Conservation (phyloP, 2,888 invertebrate species). For the Bedellia somnulentella region DNA sequence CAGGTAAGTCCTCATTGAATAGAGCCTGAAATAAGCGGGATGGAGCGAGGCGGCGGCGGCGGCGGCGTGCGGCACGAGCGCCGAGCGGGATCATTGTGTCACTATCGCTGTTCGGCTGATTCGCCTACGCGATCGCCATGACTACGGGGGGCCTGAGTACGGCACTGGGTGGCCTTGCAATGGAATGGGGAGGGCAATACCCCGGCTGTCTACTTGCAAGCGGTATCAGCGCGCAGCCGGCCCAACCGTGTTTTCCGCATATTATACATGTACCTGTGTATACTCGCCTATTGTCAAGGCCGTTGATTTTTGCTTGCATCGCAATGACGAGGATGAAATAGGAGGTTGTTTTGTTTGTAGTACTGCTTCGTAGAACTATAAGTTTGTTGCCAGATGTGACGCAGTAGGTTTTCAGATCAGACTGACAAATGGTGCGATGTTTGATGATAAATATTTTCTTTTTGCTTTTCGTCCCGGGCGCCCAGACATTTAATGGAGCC, state of each 20-base stretch:
- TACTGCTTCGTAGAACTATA: no score
- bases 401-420: no score
- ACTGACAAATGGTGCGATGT: no score
- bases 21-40: constrained; percentile 39
- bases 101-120: no score
- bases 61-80: constrained; percentile 15
- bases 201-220: constrained; percentile 38
- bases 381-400: no score
- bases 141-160: constrained; percentile 33
- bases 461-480: no score
- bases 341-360: no score
- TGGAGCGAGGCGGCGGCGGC: constrained; percentile 13
- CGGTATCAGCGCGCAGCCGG: no score
- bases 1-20: no score
- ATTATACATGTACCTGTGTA: constrained; percentile 3
- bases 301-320: constrained; percentile 27
- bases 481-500: no score
- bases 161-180: constrained; percentile 62
- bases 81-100: constrained; percentile 28
- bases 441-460: no score
- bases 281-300: constrained; percentile 28
- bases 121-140: constrained; percentile 43
- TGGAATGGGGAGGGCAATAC: constrained; percentile 60
- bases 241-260: constrained; percentile 31
- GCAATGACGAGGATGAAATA: no score